phyloP scores from a whole-genome alignment of 1,140 invertebrate species.

The Maniola jurtina region DNA sequence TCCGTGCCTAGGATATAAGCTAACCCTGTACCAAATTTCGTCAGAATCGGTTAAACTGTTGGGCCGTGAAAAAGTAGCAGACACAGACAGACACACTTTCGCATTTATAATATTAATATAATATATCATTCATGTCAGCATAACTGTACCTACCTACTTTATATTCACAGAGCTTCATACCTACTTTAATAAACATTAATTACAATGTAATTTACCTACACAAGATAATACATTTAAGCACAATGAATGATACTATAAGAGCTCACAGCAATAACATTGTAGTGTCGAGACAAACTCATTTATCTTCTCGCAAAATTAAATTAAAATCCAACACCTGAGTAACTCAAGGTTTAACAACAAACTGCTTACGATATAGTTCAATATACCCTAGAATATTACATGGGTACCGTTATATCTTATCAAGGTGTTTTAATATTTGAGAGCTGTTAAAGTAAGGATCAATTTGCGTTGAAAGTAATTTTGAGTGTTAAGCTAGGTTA shows the following conservation, averaged over 20 bases:
- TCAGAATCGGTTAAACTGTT: too few relatives aligned
- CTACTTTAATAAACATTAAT: constrained; percentile 1
- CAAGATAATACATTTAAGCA: not conserved
- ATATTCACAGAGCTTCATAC: not conserved
- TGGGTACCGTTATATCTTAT: not conserved
- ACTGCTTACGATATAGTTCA: constrained; percentile 19
- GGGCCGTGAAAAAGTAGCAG: too few relatives aligned
- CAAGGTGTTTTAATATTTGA: not conserved
- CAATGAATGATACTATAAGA: not conserved
- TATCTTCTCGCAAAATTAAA: constrained; percentile 19
- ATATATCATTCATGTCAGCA: not conserved
- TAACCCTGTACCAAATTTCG: too few relatives aligned
- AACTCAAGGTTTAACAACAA: constrained; percentile 7
- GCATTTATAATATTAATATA: too few relatives aligned
- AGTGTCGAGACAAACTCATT: constrained; percentile 16
- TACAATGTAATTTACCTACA: not conserved
- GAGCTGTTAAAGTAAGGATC: not conserved
- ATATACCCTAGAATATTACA: not conserved
- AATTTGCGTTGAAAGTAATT: not conserved
- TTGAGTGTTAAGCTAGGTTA: not conserved
- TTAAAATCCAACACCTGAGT: constrained; percentile 23
- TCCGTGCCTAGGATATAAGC: too few relatives aligned
- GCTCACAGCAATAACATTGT: not conserved
- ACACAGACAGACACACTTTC: too few relatives aligned
- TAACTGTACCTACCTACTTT: not conserved